These are phyloP conservation scores for Sprattus sprattus DNA, from an alignment of 2,113 vertebrate species.

Conservation along the genomic window DNA sequence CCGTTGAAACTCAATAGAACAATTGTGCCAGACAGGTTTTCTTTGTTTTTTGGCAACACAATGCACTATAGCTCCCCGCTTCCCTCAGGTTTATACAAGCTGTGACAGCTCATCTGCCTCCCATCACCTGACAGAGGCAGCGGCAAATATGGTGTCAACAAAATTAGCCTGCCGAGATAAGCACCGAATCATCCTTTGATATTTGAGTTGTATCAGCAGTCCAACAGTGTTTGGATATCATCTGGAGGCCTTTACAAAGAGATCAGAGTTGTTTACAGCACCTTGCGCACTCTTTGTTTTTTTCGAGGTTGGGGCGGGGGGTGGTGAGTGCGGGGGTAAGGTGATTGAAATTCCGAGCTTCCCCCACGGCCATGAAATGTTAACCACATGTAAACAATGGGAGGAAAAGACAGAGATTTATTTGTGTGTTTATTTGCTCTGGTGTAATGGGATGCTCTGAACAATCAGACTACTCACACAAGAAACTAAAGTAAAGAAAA, in stretches of 20 bases:
- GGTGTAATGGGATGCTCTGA: neutral
- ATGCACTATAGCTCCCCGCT: slow-evolving; percentile 8
- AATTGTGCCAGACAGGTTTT: too few species aligned
- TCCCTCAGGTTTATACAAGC: slow-evolving; percentile 30
- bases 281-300: neutral
- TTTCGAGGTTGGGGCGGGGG: neutral
- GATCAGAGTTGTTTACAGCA: neutral
- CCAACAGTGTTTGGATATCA: neutral
- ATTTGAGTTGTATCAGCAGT: neutral
- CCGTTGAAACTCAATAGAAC: too few species aligned
- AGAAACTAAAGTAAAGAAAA: neutral
- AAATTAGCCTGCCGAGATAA: slow-evolving; percentile 40
- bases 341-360: neutral
- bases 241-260: neutral
- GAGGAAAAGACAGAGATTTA: neutral
- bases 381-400: neutral
- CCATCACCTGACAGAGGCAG: slow-evolving; percentile 28
- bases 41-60: neutral
- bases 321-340: neutral
- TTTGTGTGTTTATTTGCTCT: neutral
- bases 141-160: slow-evolving; percentile 23
- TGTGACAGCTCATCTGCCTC: slow-evolving; percentile 51
- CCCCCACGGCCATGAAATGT: neutral
- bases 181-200: neutral
- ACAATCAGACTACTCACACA: neutral